Evolutionary conservation across 2,113 vertebrate species (phyloP).

Genomic region (Myotis davidii): DNA sequence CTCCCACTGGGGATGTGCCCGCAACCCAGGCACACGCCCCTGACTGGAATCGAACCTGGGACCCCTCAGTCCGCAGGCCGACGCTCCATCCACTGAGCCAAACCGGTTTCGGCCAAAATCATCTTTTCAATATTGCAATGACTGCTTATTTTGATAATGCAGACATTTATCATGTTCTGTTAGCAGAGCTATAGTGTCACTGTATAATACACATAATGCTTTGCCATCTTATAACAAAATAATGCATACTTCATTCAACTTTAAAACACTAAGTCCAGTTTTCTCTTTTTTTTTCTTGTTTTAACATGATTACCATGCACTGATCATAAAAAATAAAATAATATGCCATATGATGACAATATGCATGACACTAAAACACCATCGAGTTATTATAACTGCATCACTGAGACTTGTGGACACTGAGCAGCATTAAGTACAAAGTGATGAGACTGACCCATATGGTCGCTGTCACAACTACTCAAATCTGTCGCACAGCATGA

Average conservation of each 20-base stretch:
- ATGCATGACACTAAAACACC: background rate
- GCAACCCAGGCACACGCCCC: no score
- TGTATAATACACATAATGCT: background rate
- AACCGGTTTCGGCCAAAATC: no score
- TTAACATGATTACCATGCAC: background rate
- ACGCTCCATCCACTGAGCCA: no score
- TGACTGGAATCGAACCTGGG: no score
- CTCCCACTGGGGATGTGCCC: no score
- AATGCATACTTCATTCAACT: background rate
- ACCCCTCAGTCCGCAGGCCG: no score
- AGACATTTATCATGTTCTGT: background rate
- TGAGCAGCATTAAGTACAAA: background rate
- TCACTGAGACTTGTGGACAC: background rate
- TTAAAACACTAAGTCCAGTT: background rate
- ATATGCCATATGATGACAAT: background rate
- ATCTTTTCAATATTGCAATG: background rate
- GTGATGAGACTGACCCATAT: background rate
- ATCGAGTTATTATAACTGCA: background rate
- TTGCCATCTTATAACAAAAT: background rate
- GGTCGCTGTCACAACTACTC: background rate
- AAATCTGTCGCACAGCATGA: background rate
- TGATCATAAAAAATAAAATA: background rate
- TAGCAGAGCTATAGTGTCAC: background rate
- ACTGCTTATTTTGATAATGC: constrained; percentile 17
- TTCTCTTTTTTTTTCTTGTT: background rate